Conservation (phyloP, 2,113 vertebrate genomes). For the Peromyscus polionotus region DNA sequence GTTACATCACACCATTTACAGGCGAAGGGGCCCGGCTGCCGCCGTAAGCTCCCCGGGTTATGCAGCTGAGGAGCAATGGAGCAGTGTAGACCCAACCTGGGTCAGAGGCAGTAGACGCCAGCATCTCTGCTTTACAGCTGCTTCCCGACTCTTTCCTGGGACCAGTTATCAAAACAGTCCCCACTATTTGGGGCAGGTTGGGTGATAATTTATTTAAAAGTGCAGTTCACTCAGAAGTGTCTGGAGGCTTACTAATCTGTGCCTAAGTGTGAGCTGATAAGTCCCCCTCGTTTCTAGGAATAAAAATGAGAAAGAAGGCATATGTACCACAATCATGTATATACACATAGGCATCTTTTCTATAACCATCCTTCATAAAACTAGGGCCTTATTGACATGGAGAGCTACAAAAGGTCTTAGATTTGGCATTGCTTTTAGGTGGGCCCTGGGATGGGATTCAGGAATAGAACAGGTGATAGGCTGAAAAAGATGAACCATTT, state of each 20-base stretch:
- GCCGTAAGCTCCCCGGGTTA: background rate
- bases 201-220: slow-evolving; percentile 14
- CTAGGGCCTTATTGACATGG: background rate
- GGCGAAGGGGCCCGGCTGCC: background rate
- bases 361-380: background rate
- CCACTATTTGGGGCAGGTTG: background rate
- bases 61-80: background rate
- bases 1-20: background rate
- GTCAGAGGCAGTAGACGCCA: background rate
- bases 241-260: background rate
- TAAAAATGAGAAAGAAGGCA: slow-evolving; percentile 22
- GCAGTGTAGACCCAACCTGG: background rate
- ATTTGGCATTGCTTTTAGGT: background rate
- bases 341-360: background rate
- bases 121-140: background rate
- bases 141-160: background rate
- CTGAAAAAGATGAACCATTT: slow-evolving; percentile 12
- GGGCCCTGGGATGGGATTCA: background rate
- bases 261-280: slow-evolving; percentile 13
- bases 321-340: background rate
- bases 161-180: background rate
- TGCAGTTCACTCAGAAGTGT: background rate
- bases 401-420: background rate
- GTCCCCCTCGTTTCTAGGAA: background rate
- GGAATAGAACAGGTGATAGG: background rate